phyloP scores from a whole-genome alignment of 1,140 invertebrate genomes.

The Eupristina koningsbergeri region DNA sequence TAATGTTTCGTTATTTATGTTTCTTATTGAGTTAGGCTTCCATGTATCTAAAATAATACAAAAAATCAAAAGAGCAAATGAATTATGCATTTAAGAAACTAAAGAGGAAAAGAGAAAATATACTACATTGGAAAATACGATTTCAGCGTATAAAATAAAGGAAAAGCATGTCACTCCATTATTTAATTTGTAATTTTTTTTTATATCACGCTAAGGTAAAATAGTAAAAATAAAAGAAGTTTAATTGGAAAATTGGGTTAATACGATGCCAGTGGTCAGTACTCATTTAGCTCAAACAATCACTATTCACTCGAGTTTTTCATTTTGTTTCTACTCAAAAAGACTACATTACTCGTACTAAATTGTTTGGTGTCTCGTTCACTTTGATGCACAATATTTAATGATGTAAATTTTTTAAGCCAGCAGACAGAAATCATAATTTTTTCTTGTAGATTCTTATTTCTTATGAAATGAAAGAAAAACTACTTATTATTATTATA shows the following conservation, averaged over 20 bases:
- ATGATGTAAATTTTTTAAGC: conserved; percentile 6
- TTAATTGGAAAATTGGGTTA: conserved; percentile 15
- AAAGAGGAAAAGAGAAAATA: not conserved
- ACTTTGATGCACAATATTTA: not conserved
- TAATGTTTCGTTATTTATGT: no score
- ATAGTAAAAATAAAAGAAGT: not conserved
- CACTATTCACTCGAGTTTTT: conserved; percentile 2
- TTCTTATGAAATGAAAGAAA: not conserved
- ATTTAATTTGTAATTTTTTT: not conserved
- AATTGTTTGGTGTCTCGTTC: not conserved
- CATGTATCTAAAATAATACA: no score
- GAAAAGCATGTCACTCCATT: not conserved
- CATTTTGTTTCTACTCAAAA: not conserved
- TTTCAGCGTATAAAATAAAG: not conserved
- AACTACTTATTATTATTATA: not conserved
- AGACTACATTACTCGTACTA: not conserved
- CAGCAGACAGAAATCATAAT: not conserved
- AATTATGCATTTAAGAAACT: not conserved
- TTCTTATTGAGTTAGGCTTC: no score
- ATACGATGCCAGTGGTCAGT: not conserved
- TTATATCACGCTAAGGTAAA: not conserved
- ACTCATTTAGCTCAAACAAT: not conserved
- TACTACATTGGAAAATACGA: not conserved
- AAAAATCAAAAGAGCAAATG: not conserved
- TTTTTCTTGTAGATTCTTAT: not conserved